phyloP scores from a whole-genome alignment of 2,113 vertebrate species.

The Neodon shergylaensis region DNA sequence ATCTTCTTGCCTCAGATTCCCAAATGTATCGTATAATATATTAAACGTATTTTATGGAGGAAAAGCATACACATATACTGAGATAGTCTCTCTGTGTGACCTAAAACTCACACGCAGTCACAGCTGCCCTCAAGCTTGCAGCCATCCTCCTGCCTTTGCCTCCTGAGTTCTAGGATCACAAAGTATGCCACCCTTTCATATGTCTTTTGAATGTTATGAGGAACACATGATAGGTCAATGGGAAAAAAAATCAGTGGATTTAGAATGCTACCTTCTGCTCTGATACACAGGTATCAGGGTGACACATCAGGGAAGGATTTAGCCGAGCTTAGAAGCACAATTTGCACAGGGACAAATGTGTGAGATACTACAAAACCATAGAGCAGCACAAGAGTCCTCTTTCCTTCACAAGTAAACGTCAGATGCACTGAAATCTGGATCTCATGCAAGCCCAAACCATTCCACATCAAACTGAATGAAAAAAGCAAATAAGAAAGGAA shows the following conservation, averaged over 20 bases:
- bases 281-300: not conserved
- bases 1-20: not conserved
- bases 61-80: not conserved
- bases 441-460: fast-evolving
- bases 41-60: not conserved
- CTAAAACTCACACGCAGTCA: not conserved
- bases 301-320: not conserved
- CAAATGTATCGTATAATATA: not conserved
- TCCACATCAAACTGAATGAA: too few relatives aligned
- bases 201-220: not conserved
- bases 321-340: not conserved
- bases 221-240: not conserved
- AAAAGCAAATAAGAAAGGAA: too few relatives aligned
- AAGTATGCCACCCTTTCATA: too few relatives aligned
- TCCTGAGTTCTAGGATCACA: not conserved
- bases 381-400: not conserved
- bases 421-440: not conserved
- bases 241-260: not conserved
- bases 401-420: not conserved
- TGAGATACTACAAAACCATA: not conserved
- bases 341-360: not conserved
- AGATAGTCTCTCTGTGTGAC: too few relatives aligned
- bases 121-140: not conserved
- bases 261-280: not conserved
- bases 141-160: not conserved